Base-by-base conservation (phyloP, 2,888 invertebrate genomes). In the Drosophila borborema region DNA sequence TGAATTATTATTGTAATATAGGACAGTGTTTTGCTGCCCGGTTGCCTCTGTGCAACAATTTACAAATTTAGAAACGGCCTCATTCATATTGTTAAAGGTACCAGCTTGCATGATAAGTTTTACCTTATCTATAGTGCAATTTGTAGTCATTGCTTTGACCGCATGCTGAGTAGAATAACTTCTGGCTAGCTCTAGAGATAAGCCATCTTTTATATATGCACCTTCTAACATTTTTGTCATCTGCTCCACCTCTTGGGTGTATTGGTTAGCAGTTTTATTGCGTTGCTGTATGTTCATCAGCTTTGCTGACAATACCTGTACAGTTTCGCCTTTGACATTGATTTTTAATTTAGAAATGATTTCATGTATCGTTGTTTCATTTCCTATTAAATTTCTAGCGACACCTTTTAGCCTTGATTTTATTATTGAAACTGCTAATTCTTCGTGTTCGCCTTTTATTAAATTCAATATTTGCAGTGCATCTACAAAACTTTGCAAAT, bases 401-500 rank as follows among this genome's bases (percentile, higher is more conserved):
- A 41, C 51, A 60, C 48, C 60, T 40, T 62, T 62, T 53, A 62
- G 61, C 51, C 34, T 40, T 40, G 40, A 49, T 53, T 62, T 53
- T 53, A 62, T 62, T 53, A 62, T 53, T 20, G 40, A 40, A n/a
- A 40, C 8, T 40, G 40, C 40, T 40, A n/a, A n/a, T n/a, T 40
- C 40, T n/a, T 40, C 40, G 40, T 40, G 40, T 40, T 40, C 40
- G 40, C 40, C 40, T 40, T 1, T 16, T 40, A 40, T 40, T 40
- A 16, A 40, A 40, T 16, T 40, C 40, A 40, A 40, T 40, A 40
- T 40, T 16, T 59, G 10, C 45, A 65, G 46, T 51, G 64, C 58
- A 64, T 64, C 55, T 48, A 64, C 23, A 46, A 64, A 64, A 64
- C 63, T 64, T 56, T 23, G 38, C 55, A 64, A 45, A n/a, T 43